Conservation (phyloP, 2,113 vertebrate species). For the Thamnophis sirtalis region DNA sequence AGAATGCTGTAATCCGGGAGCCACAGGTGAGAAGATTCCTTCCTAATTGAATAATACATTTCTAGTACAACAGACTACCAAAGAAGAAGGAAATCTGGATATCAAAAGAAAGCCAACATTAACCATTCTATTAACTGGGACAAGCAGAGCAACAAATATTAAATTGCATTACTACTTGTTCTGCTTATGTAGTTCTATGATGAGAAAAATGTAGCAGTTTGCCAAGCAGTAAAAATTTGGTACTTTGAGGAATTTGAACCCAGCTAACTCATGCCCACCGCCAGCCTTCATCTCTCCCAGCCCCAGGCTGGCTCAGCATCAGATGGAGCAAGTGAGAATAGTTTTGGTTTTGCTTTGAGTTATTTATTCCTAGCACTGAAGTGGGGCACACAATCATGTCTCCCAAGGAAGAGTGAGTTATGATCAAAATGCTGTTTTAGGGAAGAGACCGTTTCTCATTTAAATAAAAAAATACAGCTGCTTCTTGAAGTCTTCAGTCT, state of each 20-base stretch:
- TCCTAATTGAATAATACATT: background rate
- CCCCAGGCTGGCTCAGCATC: background rate
- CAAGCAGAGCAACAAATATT: background rate
- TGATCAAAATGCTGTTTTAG: constrained; percentile 31
- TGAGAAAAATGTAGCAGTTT: background rate
- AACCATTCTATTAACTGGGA: background rate
- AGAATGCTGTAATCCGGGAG: background rate
- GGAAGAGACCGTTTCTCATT: background rate
- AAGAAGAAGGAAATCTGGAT: background rate
- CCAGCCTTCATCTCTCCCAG: background rate
- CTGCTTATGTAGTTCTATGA: background rate
- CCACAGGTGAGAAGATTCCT: background rate
- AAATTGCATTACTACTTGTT: background rate
- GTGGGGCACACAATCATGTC: background rate
- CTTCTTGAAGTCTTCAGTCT: constrained; percentile 35
- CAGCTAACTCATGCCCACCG: background rate
- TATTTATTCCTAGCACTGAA: background rate
- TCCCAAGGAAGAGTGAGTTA: constrained; percentile 6
- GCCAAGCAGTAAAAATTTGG: background rate
- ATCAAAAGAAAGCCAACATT: background rate
- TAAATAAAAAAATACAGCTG: constrained; percentile 39
- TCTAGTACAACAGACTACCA: background rate
- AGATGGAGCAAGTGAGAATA: background rate
- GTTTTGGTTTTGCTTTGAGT: background rate
- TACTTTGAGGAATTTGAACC: background rate